Evolutionary conservation across 2,888 invertebrate species (phyloP).

Genomic region (Yponomeuta sedellus): DNA sequence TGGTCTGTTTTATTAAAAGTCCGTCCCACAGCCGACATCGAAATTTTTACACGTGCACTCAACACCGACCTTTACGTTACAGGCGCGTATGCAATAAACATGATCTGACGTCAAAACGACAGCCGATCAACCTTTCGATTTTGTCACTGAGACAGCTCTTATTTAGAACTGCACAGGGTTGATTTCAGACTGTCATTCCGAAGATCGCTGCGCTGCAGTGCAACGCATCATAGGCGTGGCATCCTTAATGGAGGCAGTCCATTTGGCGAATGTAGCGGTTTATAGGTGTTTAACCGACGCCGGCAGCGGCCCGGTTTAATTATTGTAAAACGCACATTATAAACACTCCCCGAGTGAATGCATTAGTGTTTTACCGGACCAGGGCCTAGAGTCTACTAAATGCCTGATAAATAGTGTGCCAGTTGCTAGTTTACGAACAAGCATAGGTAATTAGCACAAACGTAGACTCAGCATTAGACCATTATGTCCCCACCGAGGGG

Average conservation of each 20-base stretch:
- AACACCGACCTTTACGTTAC: no score
- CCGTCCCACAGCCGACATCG: no score
- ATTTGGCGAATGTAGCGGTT: constrained; percentile 58
- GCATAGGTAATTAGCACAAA: no score
- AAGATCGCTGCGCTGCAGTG: background rate
- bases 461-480: no score
- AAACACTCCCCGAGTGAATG: constrained; percentile 15
- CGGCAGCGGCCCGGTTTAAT: constrained; percentile 44
- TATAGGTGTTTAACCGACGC: constrained; percentile 57
- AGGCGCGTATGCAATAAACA: background rate
- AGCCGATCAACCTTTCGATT: no score
- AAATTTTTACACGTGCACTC: no score
- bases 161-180: no score
- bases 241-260: constrained; percentile 46
- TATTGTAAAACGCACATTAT: constrained; percentile 47
- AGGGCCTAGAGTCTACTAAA: no score
- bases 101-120: background rate
- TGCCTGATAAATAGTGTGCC: background rate
- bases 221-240: constrained; percentile 37
- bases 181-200: background rate
- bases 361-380: background rate
- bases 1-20: no score
- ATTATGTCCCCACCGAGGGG: no score
- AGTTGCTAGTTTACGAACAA: background rate
- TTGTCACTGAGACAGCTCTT: no score